These are phyloP conservation scores for Brachionichthys hirsutus DNA, from an alignment of 2,113 vertebrate species.

Conservation along the genomic window DNA sequence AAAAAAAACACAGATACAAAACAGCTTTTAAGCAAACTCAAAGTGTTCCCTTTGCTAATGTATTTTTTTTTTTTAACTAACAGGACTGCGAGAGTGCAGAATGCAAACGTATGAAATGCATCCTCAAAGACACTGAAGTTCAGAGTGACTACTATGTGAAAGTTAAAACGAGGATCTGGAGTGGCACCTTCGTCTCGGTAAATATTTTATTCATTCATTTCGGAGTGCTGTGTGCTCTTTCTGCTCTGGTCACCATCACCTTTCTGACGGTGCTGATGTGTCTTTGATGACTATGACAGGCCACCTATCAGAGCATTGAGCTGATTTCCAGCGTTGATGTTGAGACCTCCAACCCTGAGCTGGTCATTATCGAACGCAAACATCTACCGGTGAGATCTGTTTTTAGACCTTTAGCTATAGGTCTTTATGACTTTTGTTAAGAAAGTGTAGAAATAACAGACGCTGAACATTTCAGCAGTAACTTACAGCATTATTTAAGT, in stretches of 20 bases:
- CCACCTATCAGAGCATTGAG: slow-evolving; percentile 81
- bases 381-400: slow-evolving; percentile 74
- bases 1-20: no score
- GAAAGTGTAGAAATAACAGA: background rate
- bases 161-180: slow-evolving; percentile 89
- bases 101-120: slow-evolving; percentile 82
- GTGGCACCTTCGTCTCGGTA: slow-evolving; percentile 84
- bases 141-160: slow-evolving; percentile 84
- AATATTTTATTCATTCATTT: slow-evolving; percentile 48
- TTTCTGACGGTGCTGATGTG: background rate
- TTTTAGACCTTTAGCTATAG: no score
- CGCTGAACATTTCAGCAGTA: background rate
- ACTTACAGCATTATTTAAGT: background rate
- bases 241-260: background rate
- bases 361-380: slow-evolving; percentile 81
- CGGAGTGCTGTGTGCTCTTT: background rate
- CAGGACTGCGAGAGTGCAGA: slow-evolving; percentile 83
- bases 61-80: slow-evolving; percentile 2
- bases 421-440: background rate
- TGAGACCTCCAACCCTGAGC: slow-evolving; percentile 78
- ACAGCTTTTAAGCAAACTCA: no score
- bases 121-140: slow-evolving; percentile 77
- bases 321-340: slow-evolving; percentile 79
- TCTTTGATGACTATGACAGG: slow-evolving; percentile 68
- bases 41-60: background rate